These are phyloP conservation scores for Germaria angustata DNA, from an alignment of 2,888 invertebrate genomes.

Conservation along the genomic window DNA sequence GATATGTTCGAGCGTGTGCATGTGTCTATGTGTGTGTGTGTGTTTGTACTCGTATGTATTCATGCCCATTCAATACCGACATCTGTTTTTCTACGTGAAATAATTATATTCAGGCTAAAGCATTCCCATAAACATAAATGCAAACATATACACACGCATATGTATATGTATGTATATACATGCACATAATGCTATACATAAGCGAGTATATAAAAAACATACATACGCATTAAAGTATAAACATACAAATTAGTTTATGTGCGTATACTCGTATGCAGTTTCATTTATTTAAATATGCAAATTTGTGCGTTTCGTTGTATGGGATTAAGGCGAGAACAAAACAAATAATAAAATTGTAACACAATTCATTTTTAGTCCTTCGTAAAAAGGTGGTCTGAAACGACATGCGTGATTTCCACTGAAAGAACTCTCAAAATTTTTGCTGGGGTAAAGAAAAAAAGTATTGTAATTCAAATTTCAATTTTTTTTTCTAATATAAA, in stretches of 20 bases:
- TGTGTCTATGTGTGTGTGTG: too few relatives aligned
- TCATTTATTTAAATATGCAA: constrained; percentile 59
- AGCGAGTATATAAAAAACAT: too few relatives aligned
- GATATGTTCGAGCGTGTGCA: too few relatives aligned
- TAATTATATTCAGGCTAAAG: too few relatives aligned
- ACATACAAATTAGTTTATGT: not conserved
- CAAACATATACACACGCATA: not conserved
- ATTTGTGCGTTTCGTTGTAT: constrained; percentile 45
- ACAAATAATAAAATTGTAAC: constrained; percentile 51
- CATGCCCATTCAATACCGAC: too few relatives aligned
- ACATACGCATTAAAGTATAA: not conserved
- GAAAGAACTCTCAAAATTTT: not conserved
- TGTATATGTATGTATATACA: not conserved
- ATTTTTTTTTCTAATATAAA: constrained; percentile 42
- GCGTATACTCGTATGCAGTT: not conserved
- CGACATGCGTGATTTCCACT: constrained; percentile 35
- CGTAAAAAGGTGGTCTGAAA: constrained; percentile 45
- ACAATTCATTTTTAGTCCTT: constrained; percentile 52
- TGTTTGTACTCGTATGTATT: too few relatives aligned
- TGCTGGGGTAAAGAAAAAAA: not conserved
- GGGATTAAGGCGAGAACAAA: constrained; percentile 39
- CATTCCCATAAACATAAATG: not conserved
- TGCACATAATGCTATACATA: too few relatives aligned
- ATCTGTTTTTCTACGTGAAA: too few relatives aligned
- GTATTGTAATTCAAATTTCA: constrained; percentile 62